Conservation (phyloP, 2,888 invertebrate species). For the Hetaerina titia region DNA sequence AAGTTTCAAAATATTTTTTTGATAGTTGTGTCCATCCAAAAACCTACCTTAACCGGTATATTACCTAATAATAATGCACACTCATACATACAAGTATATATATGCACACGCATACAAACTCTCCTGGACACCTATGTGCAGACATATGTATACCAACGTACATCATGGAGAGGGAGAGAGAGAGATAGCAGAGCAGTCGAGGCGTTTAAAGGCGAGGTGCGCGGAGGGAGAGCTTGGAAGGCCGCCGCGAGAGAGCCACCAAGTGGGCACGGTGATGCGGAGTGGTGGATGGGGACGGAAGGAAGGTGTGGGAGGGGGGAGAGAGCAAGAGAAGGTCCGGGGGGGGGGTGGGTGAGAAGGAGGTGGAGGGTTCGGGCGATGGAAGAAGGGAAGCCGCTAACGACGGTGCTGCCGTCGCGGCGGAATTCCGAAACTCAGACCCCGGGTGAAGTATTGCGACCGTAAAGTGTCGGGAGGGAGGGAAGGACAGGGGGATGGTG, state of each 20-base stretch:
- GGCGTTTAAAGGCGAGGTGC: constrained; percentile 10
- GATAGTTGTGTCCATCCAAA: too few species aligned
- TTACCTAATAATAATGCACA: too few species aligned
- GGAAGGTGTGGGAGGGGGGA: neutral
- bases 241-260: neutral
- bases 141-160: too few species aligned
- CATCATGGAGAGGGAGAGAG: neutral
- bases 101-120: too few species aligned
- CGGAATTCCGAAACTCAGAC: constrained; percentile 65
- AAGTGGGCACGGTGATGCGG: neutral
- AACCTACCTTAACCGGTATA: too few species aligned
- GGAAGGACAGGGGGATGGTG: neutral
- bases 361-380: too few species aligned
- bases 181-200: neutral
- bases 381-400: constrained; percentile 45
- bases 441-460: constrained; percentile 65
- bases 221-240: neutral
- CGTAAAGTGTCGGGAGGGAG: constrained; percentile 52
- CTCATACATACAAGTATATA: too few species aligned
- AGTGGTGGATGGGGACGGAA: neutral
- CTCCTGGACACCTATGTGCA: too few species aligned
- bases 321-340: neutral
- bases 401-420: constrained; percentile 64
- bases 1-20: too few species aligned
- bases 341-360: neutral